Conservation (phyloP, 2,888 invertebrate genomes). For the Rhodophaea formosa region DNA sequence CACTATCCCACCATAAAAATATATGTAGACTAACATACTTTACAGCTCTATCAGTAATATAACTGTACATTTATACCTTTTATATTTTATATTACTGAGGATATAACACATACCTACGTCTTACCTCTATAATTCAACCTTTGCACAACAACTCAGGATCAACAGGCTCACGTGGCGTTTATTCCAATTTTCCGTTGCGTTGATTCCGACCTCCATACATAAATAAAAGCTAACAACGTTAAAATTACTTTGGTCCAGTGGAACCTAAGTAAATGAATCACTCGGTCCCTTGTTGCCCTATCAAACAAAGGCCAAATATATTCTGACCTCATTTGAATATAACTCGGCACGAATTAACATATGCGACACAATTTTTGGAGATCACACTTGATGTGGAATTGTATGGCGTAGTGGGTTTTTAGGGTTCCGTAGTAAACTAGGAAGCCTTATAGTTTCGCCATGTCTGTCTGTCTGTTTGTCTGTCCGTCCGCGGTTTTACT, state of each 20-base stretch:
- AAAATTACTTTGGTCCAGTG: constrained; percentile 29
- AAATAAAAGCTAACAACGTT: constrained; percentile 23
- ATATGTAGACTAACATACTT: no score
- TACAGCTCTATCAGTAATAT: no score
- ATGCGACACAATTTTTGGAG: background rate
- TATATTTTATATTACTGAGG: no score
- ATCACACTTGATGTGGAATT: no score
- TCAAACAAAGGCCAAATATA: constrained; percentile 34
- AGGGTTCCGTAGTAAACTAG: no score
- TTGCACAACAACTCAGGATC: background rate
- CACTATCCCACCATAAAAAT: no score
- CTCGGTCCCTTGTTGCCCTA: constrained; percentile 31
- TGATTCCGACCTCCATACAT: constrained; percentile 9
- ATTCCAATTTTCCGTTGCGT: constrained; percentile 3
- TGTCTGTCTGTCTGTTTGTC: no score
- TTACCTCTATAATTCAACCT: background rate
- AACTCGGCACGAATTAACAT: constrained; percentile 22
- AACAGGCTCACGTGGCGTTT: background rate
- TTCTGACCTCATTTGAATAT: constrained; percentile 27
- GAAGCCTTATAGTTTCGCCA: no score
- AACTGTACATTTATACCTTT: no score
- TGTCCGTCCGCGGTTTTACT: no score
- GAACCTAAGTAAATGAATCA: constrained; percentile 39
- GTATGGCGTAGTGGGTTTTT: background rate
- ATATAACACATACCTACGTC: no score